These are phyloP conservation scores for Ptyas mucosa DNA, from an alignment of 2,113 vertebrate genomes.

Conservation along the genomic window DNA sequence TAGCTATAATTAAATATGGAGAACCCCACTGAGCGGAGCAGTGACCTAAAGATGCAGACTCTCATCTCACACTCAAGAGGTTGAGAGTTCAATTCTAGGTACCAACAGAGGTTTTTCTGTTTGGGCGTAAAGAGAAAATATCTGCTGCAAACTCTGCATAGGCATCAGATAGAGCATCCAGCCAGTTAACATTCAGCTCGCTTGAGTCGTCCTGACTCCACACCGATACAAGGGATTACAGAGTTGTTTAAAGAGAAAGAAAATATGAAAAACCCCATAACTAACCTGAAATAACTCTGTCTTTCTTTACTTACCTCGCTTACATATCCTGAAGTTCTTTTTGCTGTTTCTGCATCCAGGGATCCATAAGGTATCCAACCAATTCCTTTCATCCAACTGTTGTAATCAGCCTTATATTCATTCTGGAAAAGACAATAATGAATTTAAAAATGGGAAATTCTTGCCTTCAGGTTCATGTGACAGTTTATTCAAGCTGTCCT, in stretches of 20 bases:
- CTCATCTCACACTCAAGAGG: background rate
- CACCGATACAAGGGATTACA: background rate
- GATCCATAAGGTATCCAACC: conserved; percentile 85
- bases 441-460: background rate
- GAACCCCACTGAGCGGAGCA: no score
- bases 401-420: conserved; percentile 88
- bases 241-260: background rate
- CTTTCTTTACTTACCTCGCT: conserved; percentile 73
- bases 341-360: conserved; percentile 82
- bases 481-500: background rate
- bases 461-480: background rate
- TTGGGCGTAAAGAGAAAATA: background rate
- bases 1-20: background rate
- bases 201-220: background rate
- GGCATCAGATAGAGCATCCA: background rate
- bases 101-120: background rate
- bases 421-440: conserved; percentile 65
- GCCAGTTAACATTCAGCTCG: background rate
- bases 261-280: background rate
- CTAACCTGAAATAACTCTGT: background rate
- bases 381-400: conserved; percentile 79
- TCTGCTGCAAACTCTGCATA: background rate
- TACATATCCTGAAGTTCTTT: conserved; percentile 80
- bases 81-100: background rate
- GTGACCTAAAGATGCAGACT: background rate